Conservation (phyloP, 2,113 vertebrate species). For the Urocolius indicus region DNA sequence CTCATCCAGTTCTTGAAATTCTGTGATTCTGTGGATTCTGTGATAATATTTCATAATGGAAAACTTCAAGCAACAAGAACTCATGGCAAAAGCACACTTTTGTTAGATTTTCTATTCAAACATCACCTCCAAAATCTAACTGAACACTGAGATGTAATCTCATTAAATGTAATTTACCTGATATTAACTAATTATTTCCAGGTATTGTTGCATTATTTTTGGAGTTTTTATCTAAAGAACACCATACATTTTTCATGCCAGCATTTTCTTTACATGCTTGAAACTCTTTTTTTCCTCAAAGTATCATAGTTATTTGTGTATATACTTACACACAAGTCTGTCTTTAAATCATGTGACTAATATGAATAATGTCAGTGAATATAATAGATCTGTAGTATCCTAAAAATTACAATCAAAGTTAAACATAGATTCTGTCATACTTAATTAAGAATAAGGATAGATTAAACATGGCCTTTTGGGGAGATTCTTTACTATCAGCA, state of each 20-base stretch:
- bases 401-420: background rate
- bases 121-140: background rate
- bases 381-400: background rate
- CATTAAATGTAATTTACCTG: background rate
- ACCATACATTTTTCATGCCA: background rate
- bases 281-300: background rate
- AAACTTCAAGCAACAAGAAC: conserved; percentile 26
- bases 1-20: too few species aligned
- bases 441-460: background rate
- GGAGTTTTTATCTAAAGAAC: background rate
- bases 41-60: conserved; percentile 28
- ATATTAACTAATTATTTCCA: background rate
- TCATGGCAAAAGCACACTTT: background rate
- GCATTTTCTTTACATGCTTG: background rate
- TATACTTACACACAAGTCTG: fast-evolving
- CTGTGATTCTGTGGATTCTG: too few species aligned
- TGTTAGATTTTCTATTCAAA: background rate
- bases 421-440: background rate
- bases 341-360: background rate
- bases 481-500: background rate
- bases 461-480: background rate
- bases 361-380: background rate
- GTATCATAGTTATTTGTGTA: background rate
- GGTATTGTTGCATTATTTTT: background rate
- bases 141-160: background rate